Base-by-base conservation (phyloP, 2,113 vertebrate genomes). In the Poeciliopsis retropinna region DNA sequence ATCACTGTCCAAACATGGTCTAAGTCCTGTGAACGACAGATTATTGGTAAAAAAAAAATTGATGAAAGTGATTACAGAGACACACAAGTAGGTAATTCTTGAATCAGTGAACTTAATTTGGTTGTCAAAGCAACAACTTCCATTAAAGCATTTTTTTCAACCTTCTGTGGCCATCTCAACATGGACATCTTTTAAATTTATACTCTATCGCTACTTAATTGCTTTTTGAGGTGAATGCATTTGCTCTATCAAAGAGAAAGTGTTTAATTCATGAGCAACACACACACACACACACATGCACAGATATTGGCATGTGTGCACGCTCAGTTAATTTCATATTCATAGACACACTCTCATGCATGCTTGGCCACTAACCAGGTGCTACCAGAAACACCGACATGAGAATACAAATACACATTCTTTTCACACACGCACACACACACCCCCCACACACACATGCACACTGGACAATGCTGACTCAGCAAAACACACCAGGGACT, bases 381-480 rank as follows among this genome's bases (percentile, higher is more conserved):
- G 68, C 2, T 70, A 62, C 64, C 67, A 44, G 25, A 77, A 68
- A 41, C 54, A 79, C 68, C 28, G 0, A 17, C 65, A 41, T 30
- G n/a, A 10, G 17, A 73, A 25, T 44, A 72, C 75, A 69, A 31
- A 70, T 9, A 57, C 70, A 72, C 29, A 65, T 44, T 54, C 5
- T 25, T 54, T 22, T 47, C 70, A 69, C 29, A 70, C n/a, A 66
- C 47, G 5, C 32, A 73, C 19, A 61, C 29, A 62, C 75, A 62
- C 19, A 54, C 28, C 34, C 66, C 75, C 54, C 44, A 62, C 75
- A 66, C 30, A 69, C 75, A 64, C 67, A 61, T 31, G 64, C 12
- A 41, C 67, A 70, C 15, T 11, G 39, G 25, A 64, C 51, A 64
- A 15, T 1, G 51, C 81, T 80, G 92, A 93, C 25, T 89, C 88